These are phyloP conservation scores for Leucophenga montana DNA, from an alignment of 2,888 invertebrate genomes.

Conservation along the genomic window DNA sequence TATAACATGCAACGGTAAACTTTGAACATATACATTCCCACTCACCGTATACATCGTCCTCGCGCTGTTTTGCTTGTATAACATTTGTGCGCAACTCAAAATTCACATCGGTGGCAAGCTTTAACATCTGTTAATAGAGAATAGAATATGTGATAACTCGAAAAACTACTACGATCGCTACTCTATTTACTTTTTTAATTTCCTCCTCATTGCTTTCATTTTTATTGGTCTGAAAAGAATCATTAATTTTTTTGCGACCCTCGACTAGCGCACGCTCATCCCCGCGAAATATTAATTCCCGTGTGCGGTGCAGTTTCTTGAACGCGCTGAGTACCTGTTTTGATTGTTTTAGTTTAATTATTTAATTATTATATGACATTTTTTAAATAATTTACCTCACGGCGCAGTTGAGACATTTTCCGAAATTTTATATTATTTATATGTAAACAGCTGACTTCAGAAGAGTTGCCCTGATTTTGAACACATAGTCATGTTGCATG, in stretches of 20 bases:
- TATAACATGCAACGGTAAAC: neutral
- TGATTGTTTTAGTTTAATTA: neutral
- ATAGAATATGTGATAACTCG: constrained; percentile 36
- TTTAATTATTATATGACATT: constrained; percentile 2
- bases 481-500: no score
- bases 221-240: constrained; percentile 82
- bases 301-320: constrained; percentile 82
- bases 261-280: constrained; percentile 79
- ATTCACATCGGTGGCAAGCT: constrained; percentile 81
- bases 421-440: neutral
- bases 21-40: constrained; percentile 70
- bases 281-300: constrained; percentile 79
- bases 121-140: constrained; percentile 76
- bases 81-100: constrained; percentile 81
- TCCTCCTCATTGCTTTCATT: constrained; percentile 76
- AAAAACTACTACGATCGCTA: neutral
- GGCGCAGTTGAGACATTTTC: constrained; percentile 60
- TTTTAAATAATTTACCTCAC: constrained; percentile 51
- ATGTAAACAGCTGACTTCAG: constrained; percentile 10
- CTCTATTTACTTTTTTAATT: constrained; percentile 77
- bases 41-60: constrained; percentile 81
- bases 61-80: constrained; percentile 81
- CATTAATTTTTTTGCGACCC: constrained; percentile 82
- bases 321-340: constrained; percentile 79
- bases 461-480: neutral